Conservation (phyloP, 1,140 invertebrate genomes). For the Tetramorium alpestre region DNA sequence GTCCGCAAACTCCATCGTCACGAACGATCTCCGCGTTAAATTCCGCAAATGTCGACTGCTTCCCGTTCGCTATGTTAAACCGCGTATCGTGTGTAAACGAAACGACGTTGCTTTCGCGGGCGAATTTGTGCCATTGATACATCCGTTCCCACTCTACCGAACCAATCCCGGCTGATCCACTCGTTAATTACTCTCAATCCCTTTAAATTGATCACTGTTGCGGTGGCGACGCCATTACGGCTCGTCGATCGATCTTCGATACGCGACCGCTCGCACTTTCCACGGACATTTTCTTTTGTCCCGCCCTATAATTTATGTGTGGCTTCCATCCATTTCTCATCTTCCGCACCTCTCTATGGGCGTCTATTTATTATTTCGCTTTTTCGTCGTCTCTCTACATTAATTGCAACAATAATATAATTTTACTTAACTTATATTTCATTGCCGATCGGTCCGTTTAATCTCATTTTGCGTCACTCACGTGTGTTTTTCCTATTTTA, state of each 20-base stretch:
- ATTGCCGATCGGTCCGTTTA: neutral
- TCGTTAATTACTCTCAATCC: conserved; percentile 73
- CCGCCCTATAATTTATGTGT: neutral
- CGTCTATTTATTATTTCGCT: neutral
- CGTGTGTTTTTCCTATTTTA: conserved; percentile 61
- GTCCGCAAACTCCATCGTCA: conserved; percentile 66
- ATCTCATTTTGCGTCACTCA: neutral
- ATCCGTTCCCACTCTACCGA: conserved; percentile 32
- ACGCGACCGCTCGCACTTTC: neutral
- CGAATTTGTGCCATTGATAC: conserved; percentile 70
- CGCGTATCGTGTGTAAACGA: conserved; percentile 69
- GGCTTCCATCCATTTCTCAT: neutral
- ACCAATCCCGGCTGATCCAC: conserved; percentile 69
- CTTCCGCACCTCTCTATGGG: neutral
- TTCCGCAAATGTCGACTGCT: conserved; percentile 63
- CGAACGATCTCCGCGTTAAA: conserved; percentile 63
- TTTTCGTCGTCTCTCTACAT: neutral
- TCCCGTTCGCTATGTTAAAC: conserved; percentile 41
- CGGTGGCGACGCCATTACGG: conserved; percentile 63
- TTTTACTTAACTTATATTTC: neutral
- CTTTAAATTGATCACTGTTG: conserved; percentile 68
- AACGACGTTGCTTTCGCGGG: conserved; percentile 69
- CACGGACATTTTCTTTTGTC: conserved; percentile 2
- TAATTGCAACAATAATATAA: neutral
- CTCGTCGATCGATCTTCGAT: conserved; percentile 60